Evolutionary conservation across 2,113 vertebrate genomes (phyloP).

Genomic region (Hippocampus abdominalis): DNA sequence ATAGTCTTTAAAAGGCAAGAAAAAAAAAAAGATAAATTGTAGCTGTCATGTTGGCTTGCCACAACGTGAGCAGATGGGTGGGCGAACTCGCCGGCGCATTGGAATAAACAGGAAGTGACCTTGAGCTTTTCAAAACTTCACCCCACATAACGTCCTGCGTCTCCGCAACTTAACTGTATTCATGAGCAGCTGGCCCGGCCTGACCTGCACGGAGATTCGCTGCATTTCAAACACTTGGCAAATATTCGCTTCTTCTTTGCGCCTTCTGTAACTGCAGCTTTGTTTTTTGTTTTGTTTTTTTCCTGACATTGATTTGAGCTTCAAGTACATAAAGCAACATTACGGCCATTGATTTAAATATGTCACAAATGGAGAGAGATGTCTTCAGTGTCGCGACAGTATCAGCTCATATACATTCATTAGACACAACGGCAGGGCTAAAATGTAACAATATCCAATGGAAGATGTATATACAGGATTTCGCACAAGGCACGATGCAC

Average conservation of each 20-base stretch:
- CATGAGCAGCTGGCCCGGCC: slow-evolving; percentile 69
- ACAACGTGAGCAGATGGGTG: slow-evolving; percentile 28
- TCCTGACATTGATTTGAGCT: not conserved
- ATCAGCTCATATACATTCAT: not conserved
- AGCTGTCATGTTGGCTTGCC: slow-evolving; percentile 27
- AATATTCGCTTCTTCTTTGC: slow-evolving; percentile 27
- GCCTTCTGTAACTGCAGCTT: slow-evolving; percentile 25
- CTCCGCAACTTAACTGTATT: slow-evolving; percentile 60
- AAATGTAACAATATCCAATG: too few relatives aligned
- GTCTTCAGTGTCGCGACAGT: not conserved
- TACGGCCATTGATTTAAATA: not conserved
- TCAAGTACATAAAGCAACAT: not conserved
- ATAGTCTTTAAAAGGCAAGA: not conserved
- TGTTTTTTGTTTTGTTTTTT: not conserved
- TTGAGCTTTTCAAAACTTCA: slow-evolving; percentile 63
- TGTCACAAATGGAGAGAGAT: not conserved
- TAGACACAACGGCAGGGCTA: too few relatives aligned
- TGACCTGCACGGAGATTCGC: slow-evolving; percentile 49
- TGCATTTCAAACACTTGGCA: slow-evolving; percentile 47
- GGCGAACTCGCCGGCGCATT: slow-evolving; percentile 6
- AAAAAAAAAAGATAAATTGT: slow-evolving; percentile 29
- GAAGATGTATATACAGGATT: too few relatives aligned
- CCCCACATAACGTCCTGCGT: slow-evolving; percentile 32
- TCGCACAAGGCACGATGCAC: too few relatives aligned
- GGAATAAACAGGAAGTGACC: slow-evolving; percentile 60